Percentiles rank a stretch among this genome's conserved stretches.
Evolutionary conservation across 2,888 invertebrate species (phyloP).

Genomic region (Matsumyia berberina): DNA sequence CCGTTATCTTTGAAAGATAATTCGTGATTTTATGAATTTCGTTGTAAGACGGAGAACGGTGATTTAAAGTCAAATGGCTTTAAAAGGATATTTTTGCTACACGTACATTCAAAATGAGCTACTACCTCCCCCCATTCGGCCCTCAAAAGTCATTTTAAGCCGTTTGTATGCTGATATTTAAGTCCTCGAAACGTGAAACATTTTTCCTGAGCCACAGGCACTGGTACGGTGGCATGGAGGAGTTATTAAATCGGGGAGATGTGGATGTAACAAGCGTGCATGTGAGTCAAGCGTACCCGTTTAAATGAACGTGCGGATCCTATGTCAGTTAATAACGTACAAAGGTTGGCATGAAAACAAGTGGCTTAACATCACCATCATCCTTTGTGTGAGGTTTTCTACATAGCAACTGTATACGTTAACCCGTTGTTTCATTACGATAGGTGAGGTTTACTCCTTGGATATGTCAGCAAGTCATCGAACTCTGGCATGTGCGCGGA

Average conservation of each 20-base stretch:
- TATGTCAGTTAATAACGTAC: constrained; percentile 19
- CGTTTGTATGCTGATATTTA: constrained; percentile 18
- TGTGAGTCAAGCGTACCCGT: constrained; percentile 41
- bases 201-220: constrained; percentile 6
- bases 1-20: background rate
- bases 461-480: constrained; percentile 16
- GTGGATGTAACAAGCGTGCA: constrained; percentile 24
- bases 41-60: background rate
- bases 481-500: constrained; percentile 42
- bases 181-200: constrained; percentile 36
- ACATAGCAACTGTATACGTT: constrained; percentile 11
- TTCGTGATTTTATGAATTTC: constrained; percentile 10
- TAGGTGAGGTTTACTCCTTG: background rate
- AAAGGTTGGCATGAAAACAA: constrained; percentile 25
- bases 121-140: background rate
- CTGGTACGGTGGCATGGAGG: background rate
- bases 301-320: constrained; percentile 7
- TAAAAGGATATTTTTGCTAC: background rate
- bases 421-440: constrained; percentile 2
- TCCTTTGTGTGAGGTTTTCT: constrained; percentile 12
- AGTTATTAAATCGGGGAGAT: constrained; percentile 10
- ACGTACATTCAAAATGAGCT: background rate
- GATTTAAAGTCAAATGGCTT: background rate
- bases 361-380: background rate
- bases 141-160: constrained; percentile 4